phyloP scores from a whole-genome alignment of 2,888 invertebrate genomes.

The Drosophila pseudotalamancana region DNA sequence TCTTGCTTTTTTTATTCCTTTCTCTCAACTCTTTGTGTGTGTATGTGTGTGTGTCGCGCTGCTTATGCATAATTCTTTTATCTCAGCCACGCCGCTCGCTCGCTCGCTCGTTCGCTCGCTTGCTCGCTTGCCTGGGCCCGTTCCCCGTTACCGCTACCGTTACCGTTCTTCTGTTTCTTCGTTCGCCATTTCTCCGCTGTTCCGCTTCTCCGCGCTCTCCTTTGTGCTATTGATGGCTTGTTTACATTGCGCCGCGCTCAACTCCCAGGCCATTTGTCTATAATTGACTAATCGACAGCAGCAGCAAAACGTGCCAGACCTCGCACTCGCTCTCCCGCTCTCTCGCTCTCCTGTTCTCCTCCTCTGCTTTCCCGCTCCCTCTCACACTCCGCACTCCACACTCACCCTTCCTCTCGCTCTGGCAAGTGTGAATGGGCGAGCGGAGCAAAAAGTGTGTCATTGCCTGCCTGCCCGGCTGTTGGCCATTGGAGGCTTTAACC shows the following conservation, averaged over 20 bases:
- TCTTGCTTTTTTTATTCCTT: slow-evolving; percentile 42
- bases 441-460: slow-evolving; percentile 40
- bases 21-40: slow-evolving; percentile 22
- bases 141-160: not conserved
- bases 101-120: too few species aligned
- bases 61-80: slow-evolving; percentile 77
- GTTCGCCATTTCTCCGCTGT: not conserved
- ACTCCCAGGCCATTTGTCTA: slow-evolving; percentile 75
- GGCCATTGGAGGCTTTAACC: slow-evolving; percentile 21
- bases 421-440: slow-evolving; percentile 24
- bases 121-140: not conserved
- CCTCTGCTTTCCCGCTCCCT: too few species aligned
- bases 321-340: slow-evolving; percentile 5
- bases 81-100: slow-evolving; percentile 50
- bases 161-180: slow-evolving; percentile 2
- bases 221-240: slow-evolving; percentile 73
- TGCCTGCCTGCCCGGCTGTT: slow-evolving; percentile 16
- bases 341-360: too few species aligned
- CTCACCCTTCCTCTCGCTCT: too few species aligned
- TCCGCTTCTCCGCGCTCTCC: slow-evolving; percentile 12
- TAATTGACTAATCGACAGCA: slow-evolving; percentile 75
- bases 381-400: too few species aligned
- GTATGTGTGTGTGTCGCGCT: slow-evolving; percentile 37
- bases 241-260: slow-evolving; percentile 66
- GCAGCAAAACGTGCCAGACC: slow-evolving; percentile 25